Evolutionary conservation across 2,888 invertebrate genomes (phyloP).

Genomic region (Pterobdella sp.): DNA sequence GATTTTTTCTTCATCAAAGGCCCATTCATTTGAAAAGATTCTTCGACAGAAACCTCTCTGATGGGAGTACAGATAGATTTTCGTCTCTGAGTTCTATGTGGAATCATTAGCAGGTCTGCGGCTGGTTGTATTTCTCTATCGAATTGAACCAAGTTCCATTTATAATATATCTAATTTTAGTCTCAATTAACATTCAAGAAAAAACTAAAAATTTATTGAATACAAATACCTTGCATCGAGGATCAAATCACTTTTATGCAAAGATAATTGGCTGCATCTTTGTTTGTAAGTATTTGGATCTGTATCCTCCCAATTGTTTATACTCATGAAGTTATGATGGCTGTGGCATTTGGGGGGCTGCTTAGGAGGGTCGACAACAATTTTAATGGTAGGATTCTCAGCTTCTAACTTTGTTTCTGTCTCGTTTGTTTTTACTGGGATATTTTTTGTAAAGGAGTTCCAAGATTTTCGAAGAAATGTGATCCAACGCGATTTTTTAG

Average conservation of each 20-base stretch:
- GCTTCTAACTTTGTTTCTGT: background rate
- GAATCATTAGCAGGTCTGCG: background rate
- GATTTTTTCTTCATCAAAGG: too few species aligned
- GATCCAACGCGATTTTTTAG: background rate
- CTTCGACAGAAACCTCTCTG: background rate
- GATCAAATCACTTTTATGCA: background rate
- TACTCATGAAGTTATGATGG: background rate
- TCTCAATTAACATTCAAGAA: background rate
- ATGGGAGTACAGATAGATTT: background rate
- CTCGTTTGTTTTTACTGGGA: background rate
- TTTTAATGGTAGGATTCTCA: background rate
- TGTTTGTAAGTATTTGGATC: background rate
- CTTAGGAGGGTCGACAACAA: background rate
- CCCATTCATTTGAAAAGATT: background rate
- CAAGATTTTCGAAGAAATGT: background rate
- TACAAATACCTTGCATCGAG: background rate
- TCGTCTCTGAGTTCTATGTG: background rate
- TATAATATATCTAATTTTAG: background rate
- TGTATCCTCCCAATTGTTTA: background rate
- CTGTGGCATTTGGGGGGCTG: background rate
- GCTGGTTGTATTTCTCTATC: background rate
- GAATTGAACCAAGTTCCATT: background rate
- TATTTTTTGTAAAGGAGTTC: background rate
- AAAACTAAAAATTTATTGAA: background rate
- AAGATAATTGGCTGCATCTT: background rate